Percentiles rank a stretch among this genome's conserved stretches.
Evolutionary conservation across 2,888 invertebrate genomes (phyloP).

Genomic region (Xestia xanthographa): DNA sequence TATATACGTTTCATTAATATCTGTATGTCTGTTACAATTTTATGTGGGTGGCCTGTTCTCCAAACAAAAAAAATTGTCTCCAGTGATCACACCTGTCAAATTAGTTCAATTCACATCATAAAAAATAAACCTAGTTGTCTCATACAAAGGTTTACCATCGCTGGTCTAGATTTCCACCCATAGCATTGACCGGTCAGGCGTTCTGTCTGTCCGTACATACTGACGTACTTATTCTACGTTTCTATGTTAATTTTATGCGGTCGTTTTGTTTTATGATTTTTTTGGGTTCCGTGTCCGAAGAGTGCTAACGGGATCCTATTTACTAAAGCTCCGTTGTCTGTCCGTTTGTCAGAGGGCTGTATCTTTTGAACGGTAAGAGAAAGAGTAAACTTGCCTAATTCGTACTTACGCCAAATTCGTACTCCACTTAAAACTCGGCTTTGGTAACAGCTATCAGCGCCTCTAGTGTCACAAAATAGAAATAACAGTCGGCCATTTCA

Average conservation of each 20-base stretch:
- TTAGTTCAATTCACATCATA: background rate
- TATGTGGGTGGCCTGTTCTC: too few species aligned
- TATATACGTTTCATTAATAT: too few species aligned
- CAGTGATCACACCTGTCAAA: background rate
- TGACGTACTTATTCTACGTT: constrained; percentile 39
- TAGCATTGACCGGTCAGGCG: constrained; percentile 21
- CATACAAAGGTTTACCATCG: constrained; percentile 5
- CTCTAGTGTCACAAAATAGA: too few species aligned
- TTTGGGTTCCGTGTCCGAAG: background rate
- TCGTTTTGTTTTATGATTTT: constrained; percentile 53
- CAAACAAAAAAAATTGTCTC: too few species aligned
- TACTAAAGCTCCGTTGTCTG: background rate
- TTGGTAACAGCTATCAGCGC: too few species aligned
- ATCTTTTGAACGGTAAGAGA: background rate
- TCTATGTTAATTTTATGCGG: constrained; percentile 58
- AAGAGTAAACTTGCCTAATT: too few species aligned
- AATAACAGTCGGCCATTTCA: too few species aligned
- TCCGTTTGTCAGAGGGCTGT: background rate
- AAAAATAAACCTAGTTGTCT: background rate
- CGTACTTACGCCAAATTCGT: too few species aligned
- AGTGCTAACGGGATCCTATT: background rate
- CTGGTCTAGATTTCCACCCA: constrained; percentile 16
- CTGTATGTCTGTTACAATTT: too few species aligned
- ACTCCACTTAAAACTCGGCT: too few species aligned
- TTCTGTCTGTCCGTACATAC: constrained; percentile 23